These are phyloP conservation scores for Lycocerus yunnanus DNA, from an alignment of 2,888 invertebrate species.

Conservation along the genomic window DNA sequence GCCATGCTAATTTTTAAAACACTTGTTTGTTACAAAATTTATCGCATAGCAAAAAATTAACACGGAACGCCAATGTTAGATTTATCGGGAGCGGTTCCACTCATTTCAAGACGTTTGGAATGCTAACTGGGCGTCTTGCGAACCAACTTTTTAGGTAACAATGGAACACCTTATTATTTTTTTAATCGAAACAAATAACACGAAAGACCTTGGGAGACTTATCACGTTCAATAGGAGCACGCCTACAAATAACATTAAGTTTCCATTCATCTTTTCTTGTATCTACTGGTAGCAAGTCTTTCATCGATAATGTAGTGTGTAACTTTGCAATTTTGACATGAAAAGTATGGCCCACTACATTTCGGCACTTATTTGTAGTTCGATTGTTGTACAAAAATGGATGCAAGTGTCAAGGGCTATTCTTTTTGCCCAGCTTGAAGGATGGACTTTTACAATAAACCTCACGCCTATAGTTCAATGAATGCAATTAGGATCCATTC, in stretches of 20 bases:
- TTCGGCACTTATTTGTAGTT: conserved; percentile 46
- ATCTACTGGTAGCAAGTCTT: not conserved
- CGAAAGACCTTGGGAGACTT: not conserved
- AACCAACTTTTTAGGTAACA: not conserved
- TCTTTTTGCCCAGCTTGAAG: conserved; percentile 41
- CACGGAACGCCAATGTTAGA: not conserved
- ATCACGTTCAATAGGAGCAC: not conserved
- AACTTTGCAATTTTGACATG: conserved; percentile 32
- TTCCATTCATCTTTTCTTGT: conserved; percentile 2
- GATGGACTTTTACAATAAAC: conserved; percentile 35
- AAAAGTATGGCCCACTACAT: conserved; percentile 33
- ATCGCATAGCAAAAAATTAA: not conserved
- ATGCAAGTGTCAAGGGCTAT: conserved; percentile 48
- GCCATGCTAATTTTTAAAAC: not conserved
- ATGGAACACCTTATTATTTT: not conserved
- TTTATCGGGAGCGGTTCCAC: not conserved
- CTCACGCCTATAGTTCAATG: conserved; percentile 55
- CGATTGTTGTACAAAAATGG: conserved; percentile 48
- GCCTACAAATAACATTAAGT: conserved; percentile 3
- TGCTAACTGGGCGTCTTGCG: not conserved
- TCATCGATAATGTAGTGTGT: conserved; percentile 30
- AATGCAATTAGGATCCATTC: conserved; percentile 55
- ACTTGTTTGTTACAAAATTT: not conserved
- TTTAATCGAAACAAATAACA: not conserved
- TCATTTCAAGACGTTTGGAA: not conserved